Evolutionary conservation across 2,113 vertebrate genomes (phyloP).

Genomic region (Dromas ardeola): DNA sequence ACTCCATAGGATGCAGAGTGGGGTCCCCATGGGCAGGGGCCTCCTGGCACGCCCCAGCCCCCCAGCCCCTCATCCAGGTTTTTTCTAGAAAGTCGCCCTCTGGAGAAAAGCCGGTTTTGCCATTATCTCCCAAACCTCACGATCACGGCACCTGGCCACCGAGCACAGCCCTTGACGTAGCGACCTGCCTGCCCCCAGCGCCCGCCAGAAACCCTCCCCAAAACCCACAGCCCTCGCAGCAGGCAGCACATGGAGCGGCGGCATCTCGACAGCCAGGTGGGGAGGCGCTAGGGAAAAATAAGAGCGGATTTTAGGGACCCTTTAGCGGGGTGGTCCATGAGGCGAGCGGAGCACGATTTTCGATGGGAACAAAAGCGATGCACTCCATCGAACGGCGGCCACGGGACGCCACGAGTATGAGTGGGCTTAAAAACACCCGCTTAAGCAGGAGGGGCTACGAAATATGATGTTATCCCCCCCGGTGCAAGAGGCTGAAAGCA

Average conservation of each 20-base stretch:
- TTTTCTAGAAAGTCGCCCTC: background rate
- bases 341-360: rapidly evolving
- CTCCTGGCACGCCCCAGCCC: background rate
- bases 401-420: background rate
- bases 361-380: background rate
- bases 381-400: background rate
- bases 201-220: background rate
- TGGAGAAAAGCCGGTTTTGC: background rate
- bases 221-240: background rate
- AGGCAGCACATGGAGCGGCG: background rate
- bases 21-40: background rate
- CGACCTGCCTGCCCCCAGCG: background rate
- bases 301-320: background rate
- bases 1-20: rapidly evolving
- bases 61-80: background rate
- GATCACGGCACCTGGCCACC: background rate
- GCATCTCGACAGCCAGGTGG: rapidly evolving
- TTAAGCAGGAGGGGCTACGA: background rate
- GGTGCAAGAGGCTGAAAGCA: background rate
- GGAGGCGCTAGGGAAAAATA: background rate
- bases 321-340: background rate
- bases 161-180: rapidly evolving
- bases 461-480: background rate
- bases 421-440: background rate
- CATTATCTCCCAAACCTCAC: rapidly evolving